Evolutionary conservation across 2,113 vertebrate genomes (phyloP).

Genomic region (Varanus komodoensis): DNA sequence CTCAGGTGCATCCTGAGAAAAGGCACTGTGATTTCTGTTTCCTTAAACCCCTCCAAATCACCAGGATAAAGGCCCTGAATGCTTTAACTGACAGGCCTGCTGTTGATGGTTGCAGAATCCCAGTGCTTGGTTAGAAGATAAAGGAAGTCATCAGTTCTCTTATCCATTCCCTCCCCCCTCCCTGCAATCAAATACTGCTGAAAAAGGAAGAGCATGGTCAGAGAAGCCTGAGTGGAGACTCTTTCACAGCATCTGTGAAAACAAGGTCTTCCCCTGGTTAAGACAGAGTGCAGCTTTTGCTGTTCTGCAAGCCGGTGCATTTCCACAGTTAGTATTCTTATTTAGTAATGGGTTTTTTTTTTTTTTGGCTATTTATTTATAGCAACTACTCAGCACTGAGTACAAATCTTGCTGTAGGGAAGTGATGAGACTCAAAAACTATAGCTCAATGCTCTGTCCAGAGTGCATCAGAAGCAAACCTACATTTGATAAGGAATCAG

Average conservation of each 20-base stretch:
- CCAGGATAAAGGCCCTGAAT: neutral
- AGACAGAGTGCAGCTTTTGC: slow-evolving; percentile 32
- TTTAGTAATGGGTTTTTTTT: slow-evolving; percentile 22
- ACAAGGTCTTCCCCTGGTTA: neutral
- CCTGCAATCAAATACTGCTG: neutral
- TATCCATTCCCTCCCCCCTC: neutral
- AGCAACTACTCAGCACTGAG: slow-evolving; percentile 44
- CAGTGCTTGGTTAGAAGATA: neutral
- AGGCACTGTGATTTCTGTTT: neutral
- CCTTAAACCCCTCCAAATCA: neutral
- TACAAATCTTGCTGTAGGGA: slow-evolving; percentile 57
- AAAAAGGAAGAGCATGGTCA: neutral
- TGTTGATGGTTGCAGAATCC: neutral
- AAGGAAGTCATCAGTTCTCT: neutral
- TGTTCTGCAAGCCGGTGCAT: slow-evolving; percentile 36
- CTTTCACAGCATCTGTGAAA: neutral
- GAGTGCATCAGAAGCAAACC: neutral
- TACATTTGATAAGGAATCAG: slow-evolving; percentile 6
- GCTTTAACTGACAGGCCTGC: neutral
- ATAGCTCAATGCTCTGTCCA: neutral
- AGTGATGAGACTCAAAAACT: neutral
- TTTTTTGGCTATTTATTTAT: slow-evolving; percentile 27
- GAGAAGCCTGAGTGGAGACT: neutral
- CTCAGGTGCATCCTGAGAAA: too few species aligned
- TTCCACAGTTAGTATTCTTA: neutral